phyloP scores from a whole-genome alignment of 2,113 vertebrate species.

The Aleadryas rufinucha region DNA sequence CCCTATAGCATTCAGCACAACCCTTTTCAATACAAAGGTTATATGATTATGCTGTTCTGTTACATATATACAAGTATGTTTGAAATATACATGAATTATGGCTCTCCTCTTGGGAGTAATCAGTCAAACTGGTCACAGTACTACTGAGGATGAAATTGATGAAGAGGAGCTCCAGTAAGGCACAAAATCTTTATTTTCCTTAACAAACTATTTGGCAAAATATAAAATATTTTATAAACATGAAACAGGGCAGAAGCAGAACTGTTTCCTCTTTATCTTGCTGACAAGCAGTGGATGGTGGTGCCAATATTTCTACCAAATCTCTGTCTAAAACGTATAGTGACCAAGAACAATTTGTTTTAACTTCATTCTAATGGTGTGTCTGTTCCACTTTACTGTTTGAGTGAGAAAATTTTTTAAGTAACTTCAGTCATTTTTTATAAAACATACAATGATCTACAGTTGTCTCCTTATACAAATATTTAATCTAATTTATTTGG shows the following conservation, averaged over 20 bases:
- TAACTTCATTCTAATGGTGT: not conserved
- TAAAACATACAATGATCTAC: not conserved
- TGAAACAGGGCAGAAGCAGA: not conserved
- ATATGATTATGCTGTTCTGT: not conserved
- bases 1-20: not conserved
- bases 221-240: not conserved
- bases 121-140: not conserved
- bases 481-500: not conserved
- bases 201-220: not conserved
- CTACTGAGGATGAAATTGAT: not conserved
- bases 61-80: not conserved
- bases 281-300: not conserved
- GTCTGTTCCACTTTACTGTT: not conserved
- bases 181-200: not conserved
- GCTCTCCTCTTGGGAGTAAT: not conserved
- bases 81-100: not conserved
- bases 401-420: not conserved
- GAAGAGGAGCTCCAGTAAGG: not conserved
- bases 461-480: not conserved
- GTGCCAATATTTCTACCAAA: not conserved
- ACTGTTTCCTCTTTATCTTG: not conserved
- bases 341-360: not conserved
- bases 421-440: not conserved
- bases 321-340: not conserved
- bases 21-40: not conserved